Evolutionary conservation across 2,888 invertebrate species (phyloP), one percentile per base, ranked within the genome.

Genomic region (Pristionchus fissidentatus): DNA sequence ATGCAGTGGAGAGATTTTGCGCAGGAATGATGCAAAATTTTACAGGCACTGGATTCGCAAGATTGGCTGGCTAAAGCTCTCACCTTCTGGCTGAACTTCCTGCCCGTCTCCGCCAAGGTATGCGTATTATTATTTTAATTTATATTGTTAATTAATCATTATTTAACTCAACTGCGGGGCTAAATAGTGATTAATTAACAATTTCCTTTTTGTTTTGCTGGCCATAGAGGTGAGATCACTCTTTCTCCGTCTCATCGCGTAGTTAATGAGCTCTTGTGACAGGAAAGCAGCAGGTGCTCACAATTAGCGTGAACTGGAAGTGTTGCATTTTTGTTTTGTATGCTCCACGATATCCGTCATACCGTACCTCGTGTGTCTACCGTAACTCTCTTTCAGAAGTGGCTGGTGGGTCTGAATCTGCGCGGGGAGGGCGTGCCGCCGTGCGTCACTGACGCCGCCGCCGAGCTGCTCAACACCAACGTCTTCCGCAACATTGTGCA

Each of bases 401-500:
- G 86, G 84, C 80, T 89, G 13, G 86, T 88, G 26, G 84, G 86
- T 10, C 77, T 86, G 49, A 86, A 87, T 79, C 43, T 70, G 49
- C 38, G 66, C 1, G 84, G 70, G 22, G 49, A 57, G 8, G 55
- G 41, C 55, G 46, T 83, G 0, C 89, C 89, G 1, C 81, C 83
- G 8, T 86, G 86, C 57, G 87, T 89, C 15, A 84, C 86, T 1
- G 84, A 86, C 13, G 85, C 87, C 0, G 85, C 89, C 3, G 77
- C 87, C 3, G 89, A 89, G 66, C 84, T 89, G n/a, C 78, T 88
- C 10, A 84, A 87, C 77, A 85, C 86, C 83, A 84, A 88, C 73
- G 87, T 89, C 5, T 87, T 89, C 84, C 84, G 89, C 19, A 89
- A 89, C 55, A 88, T 89, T 66, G 86, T 89, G 5, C 88, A 88